Conservation (phyloP, 1,140 invertebrate species). For the Lasaia peninsularis region DNA sequence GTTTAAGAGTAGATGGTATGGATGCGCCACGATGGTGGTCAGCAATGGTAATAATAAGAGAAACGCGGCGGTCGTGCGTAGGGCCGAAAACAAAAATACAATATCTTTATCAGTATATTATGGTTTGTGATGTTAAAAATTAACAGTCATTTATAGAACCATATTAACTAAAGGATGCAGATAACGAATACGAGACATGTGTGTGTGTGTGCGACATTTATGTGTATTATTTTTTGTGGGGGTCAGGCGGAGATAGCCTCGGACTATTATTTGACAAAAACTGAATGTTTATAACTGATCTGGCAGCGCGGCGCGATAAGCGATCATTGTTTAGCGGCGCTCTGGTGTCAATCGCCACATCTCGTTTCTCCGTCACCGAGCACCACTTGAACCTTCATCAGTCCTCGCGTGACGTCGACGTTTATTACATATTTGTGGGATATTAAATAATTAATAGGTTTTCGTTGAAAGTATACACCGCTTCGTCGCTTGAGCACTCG, state of each 20-base stretch:
- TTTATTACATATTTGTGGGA: slow-evolving; percentile 41
- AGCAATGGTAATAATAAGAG: not conserved
- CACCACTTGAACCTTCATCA: slow-evolving; percentile 49
- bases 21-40: no score
- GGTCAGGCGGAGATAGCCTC: slow-evolving; percentile 28
- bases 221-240: slow-evolving; percentile 17
- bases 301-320: slow-evolving; percentile 21
- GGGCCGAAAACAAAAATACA: not conserved
- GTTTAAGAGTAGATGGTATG: no score
- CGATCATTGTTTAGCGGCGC: slow-evolving; percentile 12
- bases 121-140: slow-evolving; percentile 4
- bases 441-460: slow-evolving; percentile 49
- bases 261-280: slow-evolving; percentile 10
- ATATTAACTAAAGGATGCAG: slow-evolving; percentile 13
- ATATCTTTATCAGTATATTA: not conserved
- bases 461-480: slow-evolving; percentile 37
- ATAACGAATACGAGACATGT: not conserved
- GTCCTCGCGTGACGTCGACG: slow-evolving; percentile 33
- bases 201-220: slow-evolving; percentile 14
- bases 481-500: slow-evolving; percentile 11
- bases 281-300: slow-evolving; percentile 8
- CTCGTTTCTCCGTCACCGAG: slow-evolving; percentile 22
- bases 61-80: not conserved
- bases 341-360: slow-evolving; percentile 3
- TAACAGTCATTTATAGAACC: slow-evolving; percentile 10